phyloP scores from a whole-genome alignment of 1,140 invertebrate genomes.

The Gyrodactylus bullatarudis region DNA sequence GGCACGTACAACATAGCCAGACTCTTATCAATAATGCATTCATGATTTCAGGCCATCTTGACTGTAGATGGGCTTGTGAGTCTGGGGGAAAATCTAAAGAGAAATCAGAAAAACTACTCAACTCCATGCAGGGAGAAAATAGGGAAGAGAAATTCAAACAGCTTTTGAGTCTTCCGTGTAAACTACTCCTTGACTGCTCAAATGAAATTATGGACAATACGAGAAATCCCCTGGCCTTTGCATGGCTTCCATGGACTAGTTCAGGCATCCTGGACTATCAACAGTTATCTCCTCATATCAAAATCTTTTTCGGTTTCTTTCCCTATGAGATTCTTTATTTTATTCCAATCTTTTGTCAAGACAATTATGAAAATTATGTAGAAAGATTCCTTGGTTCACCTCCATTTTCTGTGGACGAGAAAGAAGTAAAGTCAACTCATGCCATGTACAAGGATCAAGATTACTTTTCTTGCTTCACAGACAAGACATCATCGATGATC shows the following conservation, averaged over 20 bases:
- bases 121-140: not conserved
- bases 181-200: not conserved
- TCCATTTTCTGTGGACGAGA: no score
- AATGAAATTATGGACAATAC: not conserved
- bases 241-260: not conserved
- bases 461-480: no score
- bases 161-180: not conserved
- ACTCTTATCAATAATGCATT: not conserved
- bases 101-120: not conserved
- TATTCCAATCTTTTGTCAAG: no score
- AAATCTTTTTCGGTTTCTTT: no score
- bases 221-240: not conserved
- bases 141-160: not conserved
- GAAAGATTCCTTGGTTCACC: no score
- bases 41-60: not conserved
- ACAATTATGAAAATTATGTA: no score
- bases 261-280: no score
- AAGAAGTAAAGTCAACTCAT: no score
- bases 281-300: no score
- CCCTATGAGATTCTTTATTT: no score
- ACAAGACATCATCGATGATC: no score
- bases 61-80: not conserved
- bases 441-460: no score
- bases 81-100: not conserved
- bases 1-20: not conserved